phyloP scores from a whole-genome alignment of 1,140 invertebrate genomes.

The Cydia fagiglandana region DNA sequence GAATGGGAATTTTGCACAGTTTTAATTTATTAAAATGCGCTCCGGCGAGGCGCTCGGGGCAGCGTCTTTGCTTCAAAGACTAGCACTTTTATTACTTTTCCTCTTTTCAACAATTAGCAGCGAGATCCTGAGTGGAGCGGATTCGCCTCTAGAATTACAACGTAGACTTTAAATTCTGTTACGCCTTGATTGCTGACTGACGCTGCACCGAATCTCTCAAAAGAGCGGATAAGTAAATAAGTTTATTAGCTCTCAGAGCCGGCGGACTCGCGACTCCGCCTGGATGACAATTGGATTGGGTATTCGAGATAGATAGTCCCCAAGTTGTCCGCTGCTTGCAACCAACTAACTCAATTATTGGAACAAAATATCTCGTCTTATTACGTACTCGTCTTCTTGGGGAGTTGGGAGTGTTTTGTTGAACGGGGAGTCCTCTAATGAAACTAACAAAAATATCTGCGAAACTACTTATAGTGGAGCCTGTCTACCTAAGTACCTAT shows the following conservation, averaged over 20 bases:
- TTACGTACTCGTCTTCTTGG: conserved; percentile 19
- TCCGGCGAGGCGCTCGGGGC: conserved; percentile 58
- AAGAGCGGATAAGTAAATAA: conserved; percentile 61
- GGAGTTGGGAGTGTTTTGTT: conserved; percentile 21
- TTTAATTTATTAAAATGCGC: conserved; percentile 78
- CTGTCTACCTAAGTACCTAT: not conserved
- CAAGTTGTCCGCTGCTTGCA: conserved; percentile 39
- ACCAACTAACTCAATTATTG: conserved; percentile 30
- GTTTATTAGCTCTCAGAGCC: conserved; percentile 57
- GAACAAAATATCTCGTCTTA: conserved; percentile 27
- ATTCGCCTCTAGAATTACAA: conserved; percentile 64
- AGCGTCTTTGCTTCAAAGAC: conserved; percentile 74
- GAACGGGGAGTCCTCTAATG: conserved; percentile 5
- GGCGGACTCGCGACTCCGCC: conserved; percentile 39
- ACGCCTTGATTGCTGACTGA: conserved; percentile 62
- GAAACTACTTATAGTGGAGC: conserved; percentile 2
- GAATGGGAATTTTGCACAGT: conserved; percentile 74
- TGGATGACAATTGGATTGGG: conserved; percentile 59
- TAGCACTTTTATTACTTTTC: conserved; percentile 75
- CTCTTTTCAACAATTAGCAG: conserved; percentile 73
- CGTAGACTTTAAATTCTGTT: conserved; percentile 67
- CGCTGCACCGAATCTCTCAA: conserved; percentile 61
- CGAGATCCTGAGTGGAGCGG: conserved; percentile 55
- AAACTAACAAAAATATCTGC: conserved; percentile 5
- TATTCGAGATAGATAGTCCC: conserved; percentile 46